Base-by-base conservation (phyloP, 2,888 invertebrate genomes). In the Dasysyrphus albostriatus region DNA sequence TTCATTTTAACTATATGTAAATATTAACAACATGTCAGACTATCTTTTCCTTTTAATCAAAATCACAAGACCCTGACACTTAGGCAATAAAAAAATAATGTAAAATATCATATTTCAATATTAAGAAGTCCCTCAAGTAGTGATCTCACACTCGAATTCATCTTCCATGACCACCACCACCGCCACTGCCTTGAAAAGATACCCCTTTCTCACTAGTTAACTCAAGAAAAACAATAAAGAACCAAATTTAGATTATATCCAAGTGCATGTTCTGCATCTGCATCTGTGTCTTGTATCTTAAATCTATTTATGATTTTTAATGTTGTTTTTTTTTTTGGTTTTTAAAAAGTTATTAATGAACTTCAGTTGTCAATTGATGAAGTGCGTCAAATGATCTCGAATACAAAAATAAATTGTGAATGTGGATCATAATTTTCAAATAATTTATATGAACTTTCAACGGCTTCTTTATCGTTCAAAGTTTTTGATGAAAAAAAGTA, bases 201-300 rank as follows among this genome's bases (percentile, higher is more conserved):
- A 75, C 54, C 54, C 54, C 54, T 14, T 70, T 72, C 16, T 56
- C 42, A 75, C 78, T 75, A 47, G 58, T 47, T 85, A 70, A 78
- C 78, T 87, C 82, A 65, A 78, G 76, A 74, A 74, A 49, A 70
- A 39, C 82, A 63, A 82, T 87, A 59, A 82, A 87, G 85, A 61
- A 78, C 78, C 85, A 78, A 78, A 87, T 87, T 87, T 78, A 87
- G 85, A 87, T 87, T 82, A 87, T 82, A 74, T 65, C 82, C 74
- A 70, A 85, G 80, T 76, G 80, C 72, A 77, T 77, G 49, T 69
- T 69, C 63, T 63, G 39, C 61, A 61, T 42, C 39, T 39, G 76
- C 80, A 81, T 85, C 77, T 79, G 63, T 61, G 29, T 29, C 29
- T 24, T 32, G 76, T 39, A 69, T 74, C 74, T 77, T 51, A 6